Evolutionary conservation across 2,888 invertebrate genomes (phyloP).

Genomic region (Biston betularia): DNA sequence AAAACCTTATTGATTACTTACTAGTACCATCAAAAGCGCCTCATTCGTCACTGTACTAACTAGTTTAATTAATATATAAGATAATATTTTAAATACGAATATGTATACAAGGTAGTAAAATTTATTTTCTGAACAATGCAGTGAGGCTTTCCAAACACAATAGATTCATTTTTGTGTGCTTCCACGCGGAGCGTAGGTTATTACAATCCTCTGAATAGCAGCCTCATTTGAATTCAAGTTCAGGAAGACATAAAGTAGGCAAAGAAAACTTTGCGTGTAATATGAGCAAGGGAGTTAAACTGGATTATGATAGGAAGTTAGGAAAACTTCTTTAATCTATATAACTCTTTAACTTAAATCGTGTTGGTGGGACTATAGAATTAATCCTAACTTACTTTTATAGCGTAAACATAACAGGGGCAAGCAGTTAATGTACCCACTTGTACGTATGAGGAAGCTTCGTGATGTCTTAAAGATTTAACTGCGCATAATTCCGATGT

Average conservation of each 20-base stretch:
- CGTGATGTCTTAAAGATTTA: too few relatives aligned
- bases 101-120: background rate
- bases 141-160: constrained; percentile 10
- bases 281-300: constrained; percentile 20
- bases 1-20: too few relatives aligned
- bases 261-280: constrained; percentile 24
- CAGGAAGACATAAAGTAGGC: constrained; percentile 19
- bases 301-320: constrained; percentile 18
- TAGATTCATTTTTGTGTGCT: constrained; percentile 7
- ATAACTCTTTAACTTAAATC: constrained; percentile 30
- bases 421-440: background rate
- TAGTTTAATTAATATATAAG: too few relatives aligned
- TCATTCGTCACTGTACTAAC: too few relatives aligned
- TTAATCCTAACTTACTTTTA: background rate
- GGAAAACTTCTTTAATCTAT: constrained; percentile 15
- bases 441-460: too few relatives aligned
- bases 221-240: constrained; percentile 21
- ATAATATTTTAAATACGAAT: too few relatives aligned
- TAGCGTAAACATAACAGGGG: background rate
- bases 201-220: constrained; percentile 15
- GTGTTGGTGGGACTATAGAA: constrained; percentile 10
- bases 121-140: constrained; percentile 3
- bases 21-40: too few relatives aligned
- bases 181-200: constrained; percentile 13
- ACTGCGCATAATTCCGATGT: too few relatives aligned